Conservation (phyloP, 2,797 vertebrate genomes). For the Florisuga fusca region DNA sequence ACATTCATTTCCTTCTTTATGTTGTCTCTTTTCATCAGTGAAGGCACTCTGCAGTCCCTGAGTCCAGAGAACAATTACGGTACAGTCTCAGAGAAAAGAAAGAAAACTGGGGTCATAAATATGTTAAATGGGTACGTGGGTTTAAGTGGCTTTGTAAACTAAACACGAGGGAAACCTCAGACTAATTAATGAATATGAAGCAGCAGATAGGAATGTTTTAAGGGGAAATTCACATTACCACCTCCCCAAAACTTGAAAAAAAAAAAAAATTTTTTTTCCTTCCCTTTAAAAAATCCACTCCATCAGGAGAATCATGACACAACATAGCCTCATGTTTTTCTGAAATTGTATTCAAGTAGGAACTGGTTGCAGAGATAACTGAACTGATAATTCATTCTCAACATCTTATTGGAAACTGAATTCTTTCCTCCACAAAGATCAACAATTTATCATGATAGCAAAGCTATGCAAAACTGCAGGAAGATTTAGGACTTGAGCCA, state of each 20-base stretch:
- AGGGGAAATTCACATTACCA: constrained; percentile 47
- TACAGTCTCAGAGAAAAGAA: constrained; percentile 90
- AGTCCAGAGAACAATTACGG: constrained; percentile 87
- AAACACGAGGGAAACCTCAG: constrained; percentile 86
- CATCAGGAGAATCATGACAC: neutral
- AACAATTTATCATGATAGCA: neutral
- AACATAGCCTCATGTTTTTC: neutral
- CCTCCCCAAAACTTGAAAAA: neutral
- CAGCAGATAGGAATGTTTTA: constrained; percentile 77
- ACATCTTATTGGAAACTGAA: neutral
- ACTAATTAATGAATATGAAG: constrained; percentile 90
- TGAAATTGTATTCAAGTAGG: neutral
- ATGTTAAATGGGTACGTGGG: constrained; percentile 92
- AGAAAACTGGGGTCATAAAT: constrained; percentile 94
- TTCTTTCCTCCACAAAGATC: neutral
- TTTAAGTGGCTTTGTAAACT: constrained; percentile 92
- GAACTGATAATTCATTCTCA: neutral
- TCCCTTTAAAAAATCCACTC: neutral
- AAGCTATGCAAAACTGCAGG: constrained; percentile 20
- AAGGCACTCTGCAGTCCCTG: constrained; percentile 86
- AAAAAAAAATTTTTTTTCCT: neutral
- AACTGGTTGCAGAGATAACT: neutral
- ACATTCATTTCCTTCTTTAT: constrained; percentile 99
- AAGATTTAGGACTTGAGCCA: constrained; percentile 6
- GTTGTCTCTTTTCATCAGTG: constrained; percentile 90